Percentiles rank a stretch among this genome's conserved stretches.
Evolutionary conservation across 2,113 vertebrate species (phyloP).

Genomic region (Lathamus discolor): DNA sequence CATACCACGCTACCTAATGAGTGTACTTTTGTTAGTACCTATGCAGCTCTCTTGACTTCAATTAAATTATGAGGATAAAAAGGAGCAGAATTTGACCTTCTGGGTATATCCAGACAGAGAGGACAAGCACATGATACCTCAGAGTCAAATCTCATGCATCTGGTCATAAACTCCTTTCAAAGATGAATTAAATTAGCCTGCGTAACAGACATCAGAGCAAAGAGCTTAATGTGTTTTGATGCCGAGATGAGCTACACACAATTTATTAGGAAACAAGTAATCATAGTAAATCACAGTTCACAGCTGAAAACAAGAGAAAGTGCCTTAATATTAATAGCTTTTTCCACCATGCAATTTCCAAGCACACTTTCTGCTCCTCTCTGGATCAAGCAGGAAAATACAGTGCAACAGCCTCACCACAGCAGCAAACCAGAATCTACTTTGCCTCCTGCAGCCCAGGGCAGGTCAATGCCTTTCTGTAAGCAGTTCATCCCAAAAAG

Average conservation of each 20-base stretch:
- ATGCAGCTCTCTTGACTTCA: background rate
- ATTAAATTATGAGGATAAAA: rapidly evolving
- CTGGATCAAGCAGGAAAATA: background rate
- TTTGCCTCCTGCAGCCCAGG: rapidly evolving
- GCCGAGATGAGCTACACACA: background rate
- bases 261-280: background rate
- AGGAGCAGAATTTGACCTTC: background rate
- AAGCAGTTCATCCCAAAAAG: background rate
- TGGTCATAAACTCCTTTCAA: background rate
- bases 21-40: background rate
- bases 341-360: background rate
- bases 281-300: background rate
- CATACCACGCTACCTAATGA: rapidly evolving
- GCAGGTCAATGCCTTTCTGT: too few species aligned
- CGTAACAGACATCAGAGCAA: background rate
- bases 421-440: background rate
- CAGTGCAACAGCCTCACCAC: background rate
- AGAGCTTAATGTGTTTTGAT: background rate
- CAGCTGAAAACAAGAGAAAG: background rate
- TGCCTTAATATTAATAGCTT: background rate
- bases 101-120: background rate
- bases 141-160: background rate
- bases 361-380: background rate
- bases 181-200: background rate
- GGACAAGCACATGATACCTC: background rate